Evolutionary conservation across 2,888 invertebrate genomes (phyloP).

Genomic region (Sarcophaga variegata): DNA sequence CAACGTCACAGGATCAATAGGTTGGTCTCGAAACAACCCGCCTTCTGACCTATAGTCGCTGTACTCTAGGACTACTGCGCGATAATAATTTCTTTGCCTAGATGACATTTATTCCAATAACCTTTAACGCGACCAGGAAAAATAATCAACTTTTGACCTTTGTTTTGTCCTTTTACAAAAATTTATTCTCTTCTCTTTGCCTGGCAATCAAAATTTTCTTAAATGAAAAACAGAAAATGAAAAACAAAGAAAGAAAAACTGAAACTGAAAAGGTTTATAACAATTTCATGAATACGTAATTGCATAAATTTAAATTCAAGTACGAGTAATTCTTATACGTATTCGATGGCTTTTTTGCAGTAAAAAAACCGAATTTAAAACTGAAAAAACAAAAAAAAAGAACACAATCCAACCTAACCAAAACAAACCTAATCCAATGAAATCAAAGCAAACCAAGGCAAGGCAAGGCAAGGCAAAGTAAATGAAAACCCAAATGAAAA

Average conservation of each 20-base stretch:
- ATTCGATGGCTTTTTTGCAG: not conserved
- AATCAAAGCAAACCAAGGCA: not conserved
- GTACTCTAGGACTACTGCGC: too few species aligned
- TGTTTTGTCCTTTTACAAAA: conserved; percentile 5
- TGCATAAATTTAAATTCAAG: conserved; percentile 50
- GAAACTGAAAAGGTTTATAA: too few species aligned
- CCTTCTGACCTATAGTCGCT: too few species aligned
- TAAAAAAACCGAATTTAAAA: not conserved
- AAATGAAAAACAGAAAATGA: not conserved
- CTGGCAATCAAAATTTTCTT: conserved; percentile 44
- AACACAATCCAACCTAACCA: not conserved
- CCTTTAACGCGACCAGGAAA: not conserved
- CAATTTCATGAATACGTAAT: conserved; percentile 53
- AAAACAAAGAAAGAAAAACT: not conserved
- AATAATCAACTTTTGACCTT: not conserved
- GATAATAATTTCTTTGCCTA: too few species aligned
- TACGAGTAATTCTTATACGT: not conserved
- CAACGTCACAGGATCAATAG: too few species aligned
- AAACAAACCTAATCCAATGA: not conserved
- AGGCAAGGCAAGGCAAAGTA: not conserved
- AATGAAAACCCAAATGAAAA: conserved; percentile 34
- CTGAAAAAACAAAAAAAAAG: not conserved
- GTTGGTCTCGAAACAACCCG: too few species aligned
- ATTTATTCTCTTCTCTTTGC: conserved; percentile 10
- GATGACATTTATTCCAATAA: too few species aligned